Evolutionary conservation across 2,797 vertebrate genomes (phyloP).

Genomic region (Loriculus beryllinus): DNA sequence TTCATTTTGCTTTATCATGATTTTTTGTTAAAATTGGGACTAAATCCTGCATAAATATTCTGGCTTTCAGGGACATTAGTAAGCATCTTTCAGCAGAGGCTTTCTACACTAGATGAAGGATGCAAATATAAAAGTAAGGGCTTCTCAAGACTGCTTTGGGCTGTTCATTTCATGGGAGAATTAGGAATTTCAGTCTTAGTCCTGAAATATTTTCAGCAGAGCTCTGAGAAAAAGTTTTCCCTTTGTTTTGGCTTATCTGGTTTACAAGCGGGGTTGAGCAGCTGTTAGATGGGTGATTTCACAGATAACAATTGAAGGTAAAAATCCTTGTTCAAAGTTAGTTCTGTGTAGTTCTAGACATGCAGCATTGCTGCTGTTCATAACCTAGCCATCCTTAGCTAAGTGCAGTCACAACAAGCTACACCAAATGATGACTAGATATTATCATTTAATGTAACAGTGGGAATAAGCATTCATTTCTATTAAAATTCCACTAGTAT

Average conservation of each 20-base stretch:
- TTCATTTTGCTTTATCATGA: not conserved
- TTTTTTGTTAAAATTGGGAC: not conserved
- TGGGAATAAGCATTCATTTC: not conserved
- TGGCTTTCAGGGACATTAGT: not conserved
- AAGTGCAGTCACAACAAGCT: not conserved
- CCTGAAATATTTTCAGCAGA: not conserved
- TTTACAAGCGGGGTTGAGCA: fast-evolving
- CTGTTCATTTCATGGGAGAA: not conserved
- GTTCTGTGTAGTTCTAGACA: not conserved
- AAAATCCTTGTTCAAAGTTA: not conserved
- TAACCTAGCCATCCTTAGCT: not conserved
- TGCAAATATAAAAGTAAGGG: not conserved
- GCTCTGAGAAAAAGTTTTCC: not conserved
- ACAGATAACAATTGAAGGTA: fast-evolving
- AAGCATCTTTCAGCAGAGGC: not conserved
- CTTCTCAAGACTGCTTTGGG: not conserved
- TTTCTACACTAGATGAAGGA: not conserved
- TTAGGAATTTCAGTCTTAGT: not conserved
- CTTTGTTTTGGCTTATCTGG: fast-evolving
- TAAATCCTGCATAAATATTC: not conserved
- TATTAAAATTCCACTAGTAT: not conserved
- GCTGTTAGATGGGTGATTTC: not conserved
- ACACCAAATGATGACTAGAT: not conserved
- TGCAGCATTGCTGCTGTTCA: fast-evolving
- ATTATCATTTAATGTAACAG: not conserved